These are phyloP conservation scores for Xiphophorus couchianus DNA, from an alignment of 2,113 vertebrate genomes.

Conservation along the genomic window DNA sequence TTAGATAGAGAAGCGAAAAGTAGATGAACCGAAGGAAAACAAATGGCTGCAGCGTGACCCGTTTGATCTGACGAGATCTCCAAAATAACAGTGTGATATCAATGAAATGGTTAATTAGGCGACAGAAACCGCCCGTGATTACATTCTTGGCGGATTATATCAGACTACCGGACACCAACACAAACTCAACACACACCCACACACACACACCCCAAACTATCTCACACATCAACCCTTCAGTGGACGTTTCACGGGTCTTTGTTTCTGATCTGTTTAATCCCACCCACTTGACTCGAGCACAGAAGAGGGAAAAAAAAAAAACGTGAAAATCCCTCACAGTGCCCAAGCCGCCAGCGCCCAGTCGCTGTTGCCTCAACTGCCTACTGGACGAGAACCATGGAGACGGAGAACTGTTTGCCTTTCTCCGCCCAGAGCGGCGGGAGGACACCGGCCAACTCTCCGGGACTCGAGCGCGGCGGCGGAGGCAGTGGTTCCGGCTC, in stretches of 20 bases:
- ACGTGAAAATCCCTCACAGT: conserved; percentile 55
- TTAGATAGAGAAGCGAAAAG: neutral
- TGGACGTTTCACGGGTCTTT: conserved; percentile 79
- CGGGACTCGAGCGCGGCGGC: conserved; percentile 70
- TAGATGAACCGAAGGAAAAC: neutral
- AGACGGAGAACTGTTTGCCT: conserved; percentile 83
- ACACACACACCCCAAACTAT: neutral
- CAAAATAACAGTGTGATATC: conserved; percentile 60
- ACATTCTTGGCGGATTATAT: conserved; percentile 78
- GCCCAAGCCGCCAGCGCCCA: conserved; percentile 61
- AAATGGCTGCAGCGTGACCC: conserved; percentile 17
- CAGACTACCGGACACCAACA: conserved; percentile 61
- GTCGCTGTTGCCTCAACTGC: conserved; percentile 60
- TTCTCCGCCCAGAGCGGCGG: conserved; percentile 79
- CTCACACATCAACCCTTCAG: conserved; percentile 1
- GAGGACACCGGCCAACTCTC: conserved; percentile 72
- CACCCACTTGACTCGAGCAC: conserved; percentile 81
- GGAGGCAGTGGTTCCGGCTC: conserved; percentile 29
- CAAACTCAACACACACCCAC: conserved; percentile 2
- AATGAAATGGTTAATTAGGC: conserved; percentile 79
- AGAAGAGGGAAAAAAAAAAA: conserved; percentile 30
- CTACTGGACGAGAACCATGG: conserved; percentile 78
- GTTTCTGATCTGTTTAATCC: conserved; percentile 82
- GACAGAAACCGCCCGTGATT: conserved; percentile 77
- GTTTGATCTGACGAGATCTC: conserved; percentile 58